A percentile compares a stretch with the other conserved stretches of the same genome.
phyloP scores from a whole-genome alignment of 2,888 invertebrate species.

The Agrotis clavis region DNA sequence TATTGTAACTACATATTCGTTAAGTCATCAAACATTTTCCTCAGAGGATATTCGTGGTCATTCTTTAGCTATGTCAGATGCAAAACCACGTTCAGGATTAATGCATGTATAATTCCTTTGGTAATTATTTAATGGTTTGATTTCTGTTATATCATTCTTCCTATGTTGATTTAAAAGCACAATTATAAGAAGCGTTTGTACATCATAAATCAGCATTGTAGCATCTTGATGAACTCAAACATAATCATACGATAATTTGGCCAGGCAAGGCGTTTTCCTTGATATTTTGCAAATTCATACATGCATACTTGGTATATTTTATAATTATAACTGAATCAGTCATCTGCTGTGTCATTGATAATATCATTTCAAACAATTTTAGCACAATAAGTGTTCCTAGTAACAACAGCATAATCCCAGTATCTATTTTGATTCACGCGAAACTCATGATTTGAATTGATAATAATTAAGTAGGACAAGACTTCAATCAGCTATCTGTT shows the following conservation, averaged over 20 bases:
- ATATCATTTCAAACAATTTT: neutral
- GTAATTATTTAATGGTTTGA: neutral
- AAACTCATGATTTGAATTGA: conserved; percentile 17
- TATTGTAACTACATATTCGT: conserved; percentile 1
- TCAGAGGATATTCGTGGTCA: conserved; percentile 4
- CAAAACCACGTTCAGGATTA: neutral
- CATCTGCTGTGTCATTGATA: neutral
- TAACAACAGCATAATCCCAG: conserved; percentile 5
- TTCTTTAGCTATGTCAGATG: conserved; percentile 2
- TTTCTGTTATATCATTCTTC: conserved; percentile 15
- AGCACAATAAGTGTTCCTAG: neutral
- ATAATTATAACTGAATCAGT: neutral
- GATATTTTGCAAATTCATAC: conserved; percentile 9
- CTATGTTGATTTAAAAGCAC: neutral
- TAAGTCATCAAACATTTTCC: conserved; percentile 23
- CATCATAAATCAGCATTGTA: conserved; percentile 2
- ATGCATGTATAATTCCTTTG: conserved; percentile 15
- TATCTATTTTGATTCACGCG: neutral
- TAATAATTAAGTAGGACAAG: conserved; percentile 8
- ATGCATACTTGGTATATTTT: too few relatives aligned
- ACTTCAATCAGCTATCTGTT: conserved; percentile 22
- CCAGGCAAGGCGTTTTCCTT: conserved; percentile 8
- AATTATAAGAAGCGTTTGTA: conserved; percentile 1
- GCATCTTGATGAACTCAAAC: conserved; percentile 8
- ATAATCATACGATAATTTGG: conserved; percentile 13